Evolutionary conservation across 1,140 invertebrate species (phyloP), one percentile per base, ranked within the genome.

Genomic region (Cylas formicarius): DNA sequence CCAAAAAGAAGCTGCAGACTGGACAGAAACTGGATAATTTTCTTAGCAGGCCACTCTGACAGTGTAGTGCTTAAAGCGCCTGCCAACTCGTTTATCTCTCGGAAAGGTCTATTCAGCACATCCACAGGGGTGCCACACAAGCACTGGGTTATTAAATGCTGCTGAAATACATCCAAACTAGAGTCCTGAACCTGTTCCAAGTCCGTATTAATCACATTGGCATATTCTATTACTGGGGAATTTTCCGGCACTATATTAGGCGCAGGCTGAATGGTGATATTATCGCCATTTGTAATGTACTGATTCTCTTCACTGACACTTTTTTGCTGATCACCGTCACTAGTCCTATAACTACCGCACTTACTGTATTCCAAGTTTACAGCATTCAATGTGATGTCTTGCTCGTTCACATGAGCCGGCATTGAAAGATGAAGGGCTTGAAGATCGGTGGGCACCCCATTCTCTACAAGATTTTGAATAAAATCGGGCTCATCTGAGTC

Each of bases 1-100:
- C 90, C 85, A 61, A 87, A 89, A 29, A 90, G 67, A 4, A 90
- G 66, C 50, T 90, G 85, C 48, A 90, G 71, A 49, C 82, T 84
- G 37, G 85, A 88, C 32, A 90, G 67, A 58, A 86, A 88, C 52
- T 85, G 76, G 4, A 90, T 58, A 5, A 80, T 75, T 57, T 80
- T 77, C 45, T 80, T 78, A 3, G 77, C 62, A 5, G 80, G 78
- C 83, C 83, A 87, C 48, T 84, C 77, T 2, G 74, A 72, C 29
- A 87, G 62, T 8, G 72, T 67, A 8, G 71, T 18, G n/a, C 19
- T 24, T 17, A 22, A 21, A 42, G 67, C 67, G 6, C 65, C 73
- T 35, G 74, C 72, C 26, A 77, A 70, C 32, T 77, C 72, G n/a
- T n/a, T n/a, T n/a, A n/a, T n/a, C 40, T 72, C 75, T 45, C 78